These are phyloP conservation scores for Balearica regulorum DNA, from an alignment of 2,797 vertebrate species.

Conservation along the genomic window DNA sequence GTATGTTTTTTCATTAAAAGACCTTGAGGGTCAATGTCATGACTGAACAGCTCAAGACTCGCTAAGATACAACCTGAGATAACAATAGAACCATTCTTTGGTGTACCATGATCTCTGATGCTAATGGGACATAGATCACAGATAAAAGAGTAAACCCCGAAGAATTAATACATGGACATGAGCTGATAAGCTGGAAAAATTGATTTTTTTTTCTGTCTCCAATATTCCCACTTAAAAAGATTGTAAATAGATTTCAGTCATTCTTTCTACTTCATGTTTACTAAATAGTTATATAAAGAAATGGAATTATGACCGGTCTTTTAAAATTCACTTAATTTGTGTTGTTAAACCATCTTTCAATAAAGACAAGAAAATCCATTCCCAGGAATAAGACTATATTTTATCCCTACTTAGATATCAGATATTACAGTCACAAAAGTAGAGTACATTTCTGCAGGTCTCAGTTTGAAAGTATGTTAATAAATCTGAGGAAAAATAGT, in stretches of 20 bases:
- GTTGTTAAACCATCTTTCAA: background rate
- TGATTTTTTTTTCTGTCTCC: background rate
- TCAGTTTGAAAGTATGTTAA: background rate
- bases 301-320: background rate
- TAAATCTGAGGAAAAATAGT: background rate
- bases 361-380: slow-evolving; percentile 9
- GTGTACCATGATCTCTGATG: background rate
- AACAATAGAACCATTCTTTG: background rate
- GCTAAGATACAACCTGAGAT: background rate
- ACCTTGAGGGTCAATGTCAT: background rate
- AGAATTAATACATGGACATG: background rate
- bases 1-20: background rate
- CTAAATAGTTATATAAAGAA: background rate
- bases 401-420: background rate
- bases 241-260: background rate
- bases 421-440: background rate
- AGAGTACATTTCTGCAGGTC: background rate
- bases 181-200: background rate
- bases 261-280: background rate
- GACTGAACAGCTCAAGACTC: background rate
- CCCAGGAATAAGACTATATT: background rate
- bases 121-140: background rate
- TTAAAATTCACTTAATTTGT: background rate
- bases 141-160: background rate
- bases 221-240: background rate